phyloP scores from a whole-genome alignment of 2,888 invertebrate species.

The Lycophotia porphyrea region DNA sequence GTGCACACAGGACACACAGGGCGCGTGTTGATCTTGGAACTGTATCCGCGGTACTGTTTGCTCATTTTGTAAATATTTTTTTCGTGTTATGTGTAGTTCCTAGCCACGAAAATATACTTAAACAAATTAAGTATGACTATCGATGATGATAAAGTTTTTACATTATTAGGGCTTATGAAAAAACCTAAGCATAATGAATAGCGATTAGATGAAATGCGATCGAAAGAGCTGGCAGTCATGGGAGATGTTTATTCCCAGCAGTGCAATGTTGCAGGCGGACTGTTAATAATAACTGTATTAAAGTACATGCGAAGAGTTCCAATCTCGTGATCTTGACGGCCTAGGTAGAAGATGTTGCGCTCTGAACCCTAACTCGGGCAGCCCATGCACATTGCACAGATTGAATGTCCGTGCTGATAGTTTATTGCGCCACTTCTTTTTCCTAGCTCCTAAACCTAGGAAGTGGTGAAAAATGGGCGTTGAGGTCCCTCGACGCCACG shows the following conservation, averaged over 20 bases:
- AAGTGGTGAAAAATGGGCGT: background rate
- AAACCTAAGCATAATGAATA: too few relatives aligned
- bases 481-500: too few relatives aligned
- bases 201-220: too few relatives aligned
- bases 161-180: background rate
- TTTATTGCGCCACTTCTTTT: background rate
- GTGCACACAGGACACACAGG: slow-evolving; percentile 23
- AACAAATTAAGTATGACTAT: background rate
- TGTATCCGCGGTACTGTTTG: slow-evolving; percentile 1
- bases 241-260: background rate
- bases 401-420: background rate
- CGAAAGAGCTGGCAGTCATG: background rate
- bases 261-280: background rate
- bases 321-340: background rate
- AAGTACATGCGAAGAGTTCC: background rate
- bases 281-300: background rate
- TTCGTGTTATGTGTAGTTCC: background rate
- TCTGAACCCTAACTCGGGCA: background rate
- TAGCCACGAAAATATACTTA: background rate
- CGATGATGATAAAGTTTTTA: background rate
- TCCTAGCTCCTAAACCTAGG: background rate
- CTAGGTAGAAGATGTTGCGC: background rate
- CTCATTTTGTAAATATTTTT: slow-evolving; percentile 17
- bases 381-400: background rate
- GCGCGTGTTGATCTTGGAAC: slow-evolving; percentile 27